Percentiles rank a stretch among this genome's conserved stretches.
Conservation (phyloP, 2,797 vertebrate species). For the Tiaroga cobitis region DNA sequence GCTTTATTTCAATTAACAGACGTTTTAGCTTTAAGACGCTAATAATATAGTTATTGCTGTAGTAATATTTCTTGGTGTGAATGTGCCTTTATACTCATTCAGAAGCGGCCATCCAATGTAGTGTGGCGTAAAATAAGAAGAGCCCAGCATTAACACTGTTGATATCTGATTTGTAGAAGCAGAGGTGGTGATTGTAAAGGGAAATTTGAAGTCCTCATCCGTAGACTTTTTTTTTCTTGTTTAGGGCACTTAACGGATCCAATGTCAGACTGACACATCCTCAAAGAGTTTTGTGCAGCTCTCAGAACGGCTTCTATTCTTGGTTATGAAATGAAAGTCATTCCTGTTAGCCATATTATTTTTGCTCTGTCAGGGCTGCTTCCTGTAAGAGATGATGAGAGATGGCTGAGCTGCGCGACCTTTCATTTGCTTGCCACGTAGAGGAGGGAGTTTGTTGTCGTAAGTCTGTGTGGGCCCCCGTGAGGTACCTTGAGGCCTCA, state of each 20-base stretch:
- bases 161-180: slow-evolving; percentile 23
- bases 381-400: slow-evolving; percentile 23
- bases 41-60: background rate
- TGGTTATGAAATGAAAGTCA: slow-evolving; percentile 37
- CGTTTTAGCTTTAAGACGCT: background rate
- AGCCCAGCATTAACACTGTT: background rate
- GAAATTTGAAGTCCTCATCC: background rate
- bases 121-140: slow-evolving; percentile 5
- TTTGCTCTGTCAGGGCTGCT: slow-evolving; percentile 35
- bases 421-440: background rate
- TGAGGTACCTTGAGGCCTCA: slow-evolving; percentile 10
- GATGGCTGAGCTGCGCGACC: slow-evolving; percentile 11
- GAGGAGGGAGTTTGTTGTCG: slow-evolving; percentile 20
- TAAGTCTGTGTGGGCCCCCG: slow-evolving; percentile 4
- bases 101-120: background rate
- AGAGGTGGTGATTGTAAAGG: background rate
- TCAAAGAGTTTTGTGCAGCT: slow-evolving; percentile 1
- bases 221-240: background rate
- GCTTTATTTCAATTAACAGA: background rate
- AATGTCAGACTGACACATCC: slow-evolving; percentile 22
- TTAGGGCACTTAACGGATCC: slow-evolving; percentile 27
- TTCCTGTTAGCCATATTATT: slow-evolving; percentile 23
- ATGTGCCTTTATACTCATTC: background rate
- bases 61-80: background rate
- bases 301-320: slow-evolving; percentile 21